These are phyloP conservation scores for Pachyrhynchus sulphureomaculatus DNA, from an alignment of 1,140 invertebrate genomes.

Conservation along the genomic window DNA sequence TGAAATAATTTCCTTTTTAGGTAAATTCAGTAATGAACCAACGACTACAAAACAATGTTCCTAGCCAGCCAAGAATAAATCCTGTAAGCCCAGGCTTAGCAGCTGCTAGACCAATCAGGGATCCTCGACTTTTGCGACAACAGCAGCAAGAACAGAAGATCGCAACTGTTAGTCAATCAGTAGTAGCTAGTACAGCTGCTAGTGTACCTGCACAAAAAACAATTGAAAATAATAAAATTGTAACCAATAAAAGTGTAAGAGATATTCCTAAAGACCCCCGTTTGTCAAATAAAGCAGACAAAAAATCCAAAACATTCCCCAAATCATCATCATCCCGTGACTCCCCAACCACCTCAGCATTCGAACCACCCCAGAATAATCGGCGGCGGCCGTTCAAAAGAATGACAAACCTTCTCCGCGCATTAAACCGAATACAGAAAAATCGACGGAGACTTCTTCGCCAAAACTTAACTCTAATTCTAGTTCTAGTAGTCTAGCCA, in stretches of 20 bases:
- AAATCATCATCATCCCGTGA: conserved; percentile 52
- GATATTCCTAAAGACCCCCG: conserved; percentile 47
- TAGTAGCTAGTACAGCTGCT: conserved; percentile 2
- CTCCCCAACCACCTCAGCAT: conserved; percentile 37
- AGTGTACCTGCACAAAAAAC: conserved; percentile 37
- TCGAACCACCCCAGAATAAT: conserved; percentile 17
- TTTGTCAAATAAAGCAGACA: conserved; percentile 44
- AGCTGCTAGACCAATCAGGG: conserved; percentile 55
- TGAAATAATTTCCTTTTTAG: conserved; percentile 8
- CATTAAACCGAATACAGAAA: background rate
- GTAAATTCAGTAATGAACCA: conserved; percentile 7
- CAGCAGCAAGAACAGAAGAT: conserved; percentile 35
- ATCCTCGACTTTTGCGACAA: conserved; percentile 61
- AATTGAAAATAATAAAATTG: conserved; percentile 47
- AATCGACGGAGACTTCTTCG: background rate
- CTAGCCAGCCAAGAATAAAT: conserved; percentile 55
- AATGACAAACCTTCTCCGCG: conserved; percentile 1
- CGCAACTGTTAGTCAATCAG: background rate
- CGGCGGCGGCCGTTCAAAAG: conserved; percentile 35
- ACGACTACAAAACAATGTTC: conserved; percentile 5
- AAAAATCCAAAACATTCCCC: conserved; percentile 48
- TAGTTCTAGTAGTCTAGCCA: conserved; percentile 16
- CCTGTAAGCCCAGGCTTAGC: conserved; percentile 64
- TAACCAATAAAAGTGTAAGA: conserved; percentile 47
- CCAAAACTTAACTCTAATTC: conserved; percentile 19